Evolutionary conservation across 2,113 vertebrate species (phyloP), one percentile per base, ranked within the genome.

Genomic region (Callocephalon fimbriatum): DNA sequence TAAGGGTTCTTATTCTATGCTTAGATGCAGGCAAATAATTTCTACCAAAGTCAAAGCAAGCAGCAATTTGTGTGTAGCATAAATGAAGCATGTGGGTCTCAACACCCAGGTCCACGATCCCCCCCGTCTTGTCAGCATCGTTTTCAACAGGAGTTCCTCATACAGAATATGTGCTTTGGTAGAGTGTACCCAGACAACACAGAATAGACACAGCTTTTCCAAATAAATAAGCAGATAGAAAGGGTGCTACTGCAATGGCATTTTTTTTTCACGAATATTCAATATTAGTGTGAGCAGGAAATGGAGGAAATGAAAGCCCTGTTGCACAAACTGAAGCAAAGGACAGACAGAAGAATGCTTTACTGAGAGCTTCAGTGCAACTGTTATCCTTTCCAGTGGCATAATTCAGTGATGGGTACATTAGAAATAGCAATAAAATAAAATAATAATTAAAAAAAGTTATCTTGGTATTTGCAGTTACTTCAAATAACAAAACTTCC

Each of bases 341-440:
- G 19, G 32, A 91, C 26, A 85, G 85, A 83, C 11, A 73, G 73
- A 84, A 80, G 31, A 71, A 86, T 47, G 29, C 35, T 86, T 86
- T 93, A 88, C 47, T 2, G n/a, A 92, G 47, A 89, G 76, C 86
- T 95, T 96, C 95, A 96, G 88, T 96, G 94, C 47, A 22, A 88
- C 67, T 47, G 42, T 83, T 66, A 88, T 21, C 80, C 68, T 90
- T 94, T 93, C 86, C 95, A 96, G 92, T 88, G 94, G 94, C 90
- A 83, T 90, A 56, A 54, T 74, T 94, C 75, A 93, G 88, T 84
- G 72, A 94, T 7, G 54, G 54, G 42, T 88, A 71, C 11, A 59
- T 83, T 37, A 68, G 18, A 90, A 96, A 80, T 25, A 79, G 25
- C 62, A 92, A 38, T 53, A 74, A 86, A 74, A 58, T 45, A 71